phyloP scores from a whole-genome alignment of 2,113 vertebrate species.

The Poecile atricapillus region DNA sequence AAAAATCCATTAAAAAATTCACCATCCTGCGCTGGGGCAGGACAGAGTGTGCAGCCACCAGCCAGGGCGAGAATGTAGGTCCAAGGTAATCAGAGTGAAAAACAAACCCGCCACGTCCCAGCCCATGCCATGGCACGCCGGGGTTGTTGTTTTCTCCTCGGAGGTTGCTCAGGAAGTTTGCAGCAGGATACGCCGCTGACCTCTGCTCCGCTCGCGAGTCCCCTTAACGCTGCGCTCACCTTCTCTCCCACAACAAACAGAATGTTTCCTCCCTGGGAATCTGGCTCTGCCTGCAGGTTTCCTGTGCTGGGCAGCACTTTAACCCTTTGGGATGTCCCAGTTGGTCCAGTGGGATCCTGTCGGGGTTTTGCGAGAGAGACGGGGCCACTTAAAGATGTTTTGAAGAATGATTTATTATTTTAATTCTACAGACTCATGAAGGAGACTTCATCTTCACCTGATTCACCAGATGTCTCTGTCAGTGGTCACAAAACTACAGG shows the following conservation, averaged over 20 bases:
- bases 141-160: constrained; percentile 73
- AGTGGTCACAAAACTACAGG: no score
- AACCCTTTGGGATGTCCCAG: constrained; percentile 37
- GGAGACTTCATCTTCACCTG: no score
- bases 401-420: no score
- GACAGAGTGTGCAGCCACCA: background rate
- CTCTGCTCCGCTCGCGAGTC: constrained; percentile 66
- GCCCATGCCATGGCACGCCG: background rate
- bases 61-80: constrained; percentile 16
- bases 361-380: no score
- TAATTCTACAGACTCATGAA: no score
- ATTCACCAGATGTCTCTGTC: no score
- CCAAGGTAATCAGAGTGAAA: constrained; percentile 59
- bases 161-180: constrained; percentile 79
- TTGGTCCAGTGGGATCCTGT: background rate
- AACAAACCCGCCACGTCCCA: constrained; percentile 55
- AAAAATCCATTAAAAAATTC: no score
- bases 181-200: constrained; percentile 74
- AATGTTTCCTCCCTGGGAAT: constrained; percentile 63
- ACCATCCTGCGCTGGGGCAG: background rate
- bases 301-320: constrained; percentile 62
- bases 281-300: constrained; percentile 54
- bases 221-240: constrained; percentile 68
- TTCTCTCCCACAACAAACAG: constrained; percentile 67
- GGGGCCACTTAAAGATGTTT: no score